Conservation (phyloP, 2,113 vertebrate genomes). For the Scalopus aquaticus region DNA sequence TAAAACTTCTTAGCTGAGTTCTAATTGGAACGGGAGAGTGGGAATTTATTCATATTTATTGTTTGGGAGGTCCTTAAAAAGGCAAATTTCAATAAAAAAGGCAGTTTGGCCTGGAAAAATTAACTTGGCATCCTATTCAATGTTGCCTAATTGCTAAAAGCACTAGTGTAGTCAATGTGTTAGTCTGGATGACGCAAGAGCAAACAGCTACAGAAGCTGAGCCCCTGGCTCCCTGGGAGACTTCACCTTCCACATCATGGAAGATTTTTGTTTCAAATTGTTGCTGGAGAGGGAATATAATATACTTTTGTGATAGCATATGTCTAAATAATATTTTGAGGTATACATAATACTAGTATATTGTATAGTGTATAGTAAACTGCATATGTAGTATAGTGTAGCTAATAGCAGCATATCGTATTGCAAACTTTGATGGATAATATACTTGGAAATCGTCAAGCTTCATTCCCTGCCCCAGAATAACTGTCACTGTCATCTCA, state of each 20-base stretch:
- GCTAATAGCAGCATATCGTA: too few species aligned
- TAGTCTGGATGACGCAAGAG: neutral
- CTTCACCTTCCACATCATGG: neutral
- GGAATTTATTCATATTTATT: conserved; percentile 10
- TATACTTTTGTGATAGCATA: neutral
- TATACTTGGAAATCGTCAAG: neutral
- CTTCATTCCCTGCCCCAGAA: neutral
- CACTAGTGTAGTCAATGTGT: neutral
- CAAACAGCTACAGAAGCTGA: neutral
- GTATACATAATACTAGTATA: neutral
- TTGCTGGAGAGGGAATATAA: neutral
- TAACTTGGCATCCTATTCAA: conserved; percentile 20
- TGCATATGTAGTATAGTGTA: too few species aligned
- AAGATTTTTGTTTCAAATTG: neutral
- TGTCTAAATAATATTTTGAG: neutral
- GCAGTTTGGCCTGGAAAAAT: conserved; percentile 50
- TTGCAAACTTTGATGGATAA: neutral
- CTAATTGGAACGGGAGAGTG: conserved; percentile 36
- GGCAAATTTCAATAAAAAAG: conserved; percentile 61
- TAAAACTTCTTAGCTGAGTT: conserved; percentile 38
- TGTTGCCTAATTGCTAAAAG: conserved; percentile 13
- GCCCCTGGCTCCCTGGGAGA: too few species aligned
- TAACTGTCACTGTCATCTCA: neutral
- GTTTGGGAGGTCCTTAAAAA: conserved; percentile 39
- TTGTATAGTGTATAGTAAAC: neutral